phyloP scores from a whole-genome alignment of 2,797 vertebrate genomes.

The Synaphobranchus kaupii region DNA sequence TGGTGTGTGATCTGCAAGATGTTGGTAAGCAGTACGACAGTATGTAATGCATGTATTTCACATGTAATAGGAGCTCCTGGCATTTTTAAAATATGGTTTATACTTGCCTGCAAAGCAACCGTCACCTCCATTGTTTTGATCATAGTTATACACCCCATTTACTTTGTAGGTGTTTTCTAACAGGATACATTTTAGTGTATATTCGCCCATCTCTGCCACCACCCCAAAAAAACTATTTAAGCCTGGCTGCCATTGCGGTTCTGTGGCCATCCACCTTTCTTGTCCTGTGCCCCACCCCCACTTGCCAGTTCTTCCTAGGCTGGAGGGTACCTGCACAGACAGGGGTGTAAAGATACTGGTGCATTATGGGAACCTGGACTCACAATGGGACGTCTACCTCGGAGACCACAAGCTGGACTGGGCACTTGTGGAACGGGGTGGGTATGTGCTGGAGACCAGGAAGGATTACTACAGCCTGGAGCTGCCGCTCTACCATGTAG shows the following conservation, averaged over 20 bases:
- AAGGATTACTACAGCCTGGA: conserved; percentile 64
- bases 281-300: not conserved
- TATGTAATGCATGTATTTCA: not conserved
- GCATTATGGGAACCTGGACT: conserved; percentile 54
- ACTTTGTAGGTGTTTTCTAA: not conserved
- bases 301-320: conserved; percentile 39
- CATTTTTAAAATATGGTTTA: too few species aligned
- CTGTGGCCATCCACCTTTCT: not conserved
- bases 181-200: not conserved
- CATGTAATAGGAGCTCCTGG: not conserved
- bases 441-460: conserved; percentile 60
- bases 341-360: conserved; percentile 59
- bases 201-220: not conserved
- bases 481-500: conserved; percentile 65
- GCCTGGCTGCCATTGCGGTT: not conserved
- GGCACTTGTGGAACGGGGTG: conserved; percentile 53
- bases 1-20: conserved; percentile 48
- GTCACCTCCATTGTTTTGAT: too few species aligned
- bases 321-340: conserved; percentile 59
- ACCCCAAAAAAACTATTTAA: not conserved
- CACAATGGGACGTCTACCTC: conserved; percentile 70
- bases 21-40: conserved; percentile 44
- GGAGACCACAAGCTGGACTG: conserved; percentile 61
- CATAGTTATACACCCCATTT: not conserved
- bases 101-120: too few species aligned